Evolutionary conservation across 2,113 vertebrate genomes (phyloP), one percentile per base, ranked within the genome.

Genomic region (Lepisosteus osseus): DNA sequence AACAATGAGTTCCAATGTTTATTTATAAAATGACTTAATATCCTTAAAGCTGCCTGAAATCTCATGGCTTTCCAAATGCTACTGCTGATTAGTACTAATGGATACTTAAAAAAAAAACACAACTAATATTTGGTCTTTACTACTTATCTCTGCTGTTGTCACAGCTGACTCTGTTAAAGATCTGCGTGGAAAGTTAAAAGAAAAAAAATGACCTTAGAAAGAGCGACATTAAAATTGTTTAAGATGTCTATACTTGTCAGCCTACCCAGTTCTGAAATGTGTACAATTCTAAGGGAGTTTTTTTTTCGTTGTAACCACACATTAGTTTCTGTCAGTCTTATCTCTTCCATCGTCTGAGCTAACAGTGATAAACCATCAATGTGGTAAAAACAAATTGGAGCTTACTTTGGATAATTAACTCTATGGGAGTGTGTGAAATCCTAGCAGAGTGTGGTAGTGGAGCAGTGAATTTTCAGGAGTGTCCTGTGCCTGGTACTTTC

Each of bases 361-460:
- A 44, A 42, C 54, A 17, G 47, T 67, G 65, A 61, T 59, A 73
- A 68, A 73, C 61, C 13, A 2, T 7, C 0, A 14, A 44, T 43
- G 13, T 64, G 67, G 40, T 74, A 14, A 68, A 29, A 73, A 47
- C 65, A 73, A 61, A 43, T 68, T 29, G 15, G 12, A 14, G 66
- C n/a, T 56, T 59, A 40, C 15, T 3, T 43, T 51, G 65, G 66
- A 13, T 45, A 57, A 62, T 68, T 62, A 42, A 12, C 14, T 40
- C n/a, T 59, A 29, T 63, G 15, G 47, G 5, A 44, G 55, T 40
- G 12, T 41, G 55, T 42, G 14, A 67, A 57, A 13, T 43, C 6
- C 6, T 11, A 41, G 43, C 64, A 13, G n/a, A 51, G 47, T 5
- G 9, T 2, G 47, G 47, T 9, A 6, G 5, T 65, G 47, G 8